Base-by-base conservation (phyloP, 2,888 invertebrate genomes). In the Apodemia mormo region DNA sequence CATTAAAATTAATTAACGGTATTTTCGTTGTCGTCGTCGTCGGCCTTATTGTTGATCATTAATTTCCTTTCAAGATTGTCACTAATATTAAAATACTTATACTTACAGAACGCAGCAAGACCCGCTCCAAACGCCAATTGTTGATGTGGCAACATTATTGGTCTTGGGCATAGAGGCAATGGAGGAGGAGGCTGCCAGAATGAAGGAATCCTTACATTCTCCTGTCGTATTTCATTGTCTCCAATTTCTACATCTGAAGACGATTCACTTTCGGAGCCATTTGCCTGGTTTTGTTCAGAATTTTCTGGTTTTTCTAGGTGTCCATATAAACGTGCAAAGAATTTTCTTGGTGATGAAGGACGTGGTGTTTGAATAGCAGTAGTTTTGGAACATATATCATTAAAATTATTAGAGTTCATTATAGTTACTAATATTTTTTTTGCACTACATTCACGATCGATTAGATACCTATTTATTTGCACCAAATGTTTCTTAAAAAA, bases 281-380 rank as follows among this genome's bases (percentile, higher is more conserved):
- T 79, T 69, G 76, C 77, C 67, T 74, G 78, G 71, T 76, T 80
- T 73, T 76, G 83, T 29, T 66, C 80, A 45, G 71, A 74, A 76
- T 80, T 77, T 68, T 77, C 77, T 4, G 84, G 82, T 70, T 89
- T 83, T 76, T 97, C 96, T n/a, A 96, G 90, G 79, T 97, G 95
- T 0, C 97, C 97, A 80, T 97, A 97, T 58, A 97, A 92, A 70
- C 96, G 94, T 67, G 96, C 96, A 82, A 97, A 97, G 85, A 97
- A 97, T 79, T 96, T 96, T 43, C 97, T 94, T 70, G 97, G 97
- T 0, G 96, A 96, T 10, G 96, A 97, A 0, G 97, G 97, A 30
- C 94, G 90, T 61, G 92, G 88, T 1, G 84, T 76, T 58, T 83
- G 82, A 65, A 89, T 79, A 14, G 82, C 72, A 7, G 84, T 83